Evolutionary conservation across 2,888 invertebrate species (phyloP).

Genomic region (Synanthedon andrenaeformis): DNA sequence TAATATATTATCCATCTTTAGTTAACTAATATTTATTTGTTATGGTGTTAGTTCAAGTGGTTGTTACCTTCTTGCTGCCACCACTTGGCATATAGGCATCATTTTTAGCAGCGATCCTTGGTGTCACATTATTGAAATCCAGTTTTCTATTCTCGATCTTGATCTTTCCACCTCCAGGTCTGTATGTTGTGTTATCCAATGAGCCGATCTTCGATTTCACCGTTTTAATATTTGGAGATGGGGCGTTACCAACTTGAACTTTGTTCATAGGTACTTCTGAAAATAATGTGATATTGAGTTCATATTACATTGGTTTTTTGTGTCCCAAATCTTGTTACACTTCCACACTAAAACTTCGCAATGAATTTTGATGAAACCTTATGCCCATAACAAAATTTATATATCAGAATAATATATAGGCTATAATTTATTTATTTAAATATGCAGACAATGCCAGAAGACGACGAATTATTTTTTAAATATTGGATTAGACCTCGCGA

Average conservation of each 20-base stretch:
- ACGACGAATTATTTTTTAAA: too few species aligned
- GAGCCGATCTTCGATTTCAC: constrained; percentile 95
- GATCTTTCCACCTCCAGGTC: constrained; percentile 88
- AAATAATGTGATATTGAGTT: constrained; percentile 13
- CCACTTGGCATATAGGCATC: constrained; percentile 88
- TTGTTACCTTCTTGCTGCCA: constrained; percentile 87
- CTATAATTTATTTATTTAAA: too few species aligned
- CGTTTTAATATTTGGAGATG: constrained; percentile 91
- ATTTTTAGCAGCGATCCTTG: constrained; percentile 92
- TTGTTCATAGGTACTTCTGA: constrained; percentile 92
- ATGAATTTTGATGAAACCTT: too few species aligned
- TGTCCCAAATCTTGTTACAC: too few species aligned
- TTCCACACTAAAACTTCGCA: too few species aligned
- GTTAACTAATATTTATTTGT: background rate
- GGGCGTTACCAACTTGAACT: constrained; percentile 90
- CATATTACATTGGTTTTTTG: background rate
- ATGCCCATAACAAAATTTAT: too few species aligned
- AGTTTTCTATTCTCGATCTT: constrained; percentile 90
- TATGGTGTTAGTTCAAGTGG: background rate
- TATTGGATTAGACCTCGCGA: too few species aligned
- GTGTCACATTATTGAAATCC: constrained; percentile 84
- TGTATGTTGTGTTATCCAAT: constrained; percentile 88
- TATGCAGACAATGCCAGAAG: too few species aligned
- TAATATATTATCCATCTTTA: background rate
- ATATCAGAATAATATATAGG: too few species aligned